phyloP scores from a whole-genome alignment of 1,140 invertebrate species.

The Papilio aristodemus region DNA sequence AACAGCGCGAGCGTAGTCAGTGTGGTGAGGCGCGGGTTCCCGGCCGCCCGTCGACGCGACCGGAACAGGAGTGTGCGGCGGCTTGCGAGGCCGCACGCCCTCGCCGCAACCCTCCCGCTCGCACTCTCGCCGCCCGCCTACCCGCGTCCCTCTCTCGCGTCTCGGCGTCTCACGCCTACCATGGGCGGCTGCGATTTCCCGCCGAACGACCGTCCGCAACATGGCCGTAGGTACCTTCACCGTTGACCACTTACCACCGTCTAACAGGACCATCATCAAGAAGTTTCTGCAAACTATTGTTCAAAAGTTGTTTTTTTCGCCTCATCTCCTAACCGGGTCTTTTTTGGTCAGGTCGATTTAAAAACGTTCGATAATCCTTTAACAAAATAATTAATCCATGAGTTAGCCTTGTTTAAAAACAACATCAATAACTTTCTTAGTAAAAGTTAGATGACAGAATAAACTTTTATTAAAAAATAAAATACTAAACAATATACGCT shows the following conservation, averaged over 20 bases:
- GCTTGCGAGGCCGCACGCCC: constrained; percentile 63
- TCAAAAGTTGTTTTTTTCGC: constrained; percentile 31
- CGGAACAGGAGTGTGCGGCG: constrained; percentile 74
- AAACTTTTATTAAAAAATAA: too few species aligned
- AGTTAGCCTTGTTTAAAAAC: background rate
- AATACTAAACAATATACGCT: too few species aligned
- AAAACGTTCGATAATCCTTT: background rate
- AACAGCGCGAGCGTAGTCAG: constrained; percentile 62
- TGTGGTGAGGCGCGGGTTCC: constrained; percentile 66
- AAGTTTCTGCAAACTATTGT: background rate
- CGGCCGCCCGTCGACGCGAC: constrained; percentile 78
- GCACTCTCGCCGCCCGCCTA: constrained; percentile 36
- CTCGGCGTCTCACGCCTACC: constrained; percentile 69
- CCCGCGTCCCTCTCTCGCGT: constrained; percentile 55
- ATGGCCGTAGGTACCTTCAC: constrained; percentile 66
- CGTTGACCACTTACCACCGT: constrained; percentile 55
- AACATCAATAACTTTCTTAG: background rate
- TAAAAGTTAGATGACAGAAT: background rate
- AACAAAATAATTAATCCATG: too few species aligned
- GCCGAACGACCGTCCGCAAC: constrained; percentile 66
- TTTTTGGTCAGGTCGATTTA: background rate
- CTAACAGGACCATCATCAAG: constrained; percentile 50
- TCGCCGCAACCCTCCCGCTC: constrained; percentile 66
- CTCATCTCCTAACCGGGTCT: constrained; percentile 29
- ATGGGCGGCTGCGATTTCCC: constrained; percentile 77